Evolutionary conservation across 92 coral and sea anemone genomes (phyloP), one percentile per base, ranked within the genome.

Genomic region (Heteractis magnifica): DNA sequence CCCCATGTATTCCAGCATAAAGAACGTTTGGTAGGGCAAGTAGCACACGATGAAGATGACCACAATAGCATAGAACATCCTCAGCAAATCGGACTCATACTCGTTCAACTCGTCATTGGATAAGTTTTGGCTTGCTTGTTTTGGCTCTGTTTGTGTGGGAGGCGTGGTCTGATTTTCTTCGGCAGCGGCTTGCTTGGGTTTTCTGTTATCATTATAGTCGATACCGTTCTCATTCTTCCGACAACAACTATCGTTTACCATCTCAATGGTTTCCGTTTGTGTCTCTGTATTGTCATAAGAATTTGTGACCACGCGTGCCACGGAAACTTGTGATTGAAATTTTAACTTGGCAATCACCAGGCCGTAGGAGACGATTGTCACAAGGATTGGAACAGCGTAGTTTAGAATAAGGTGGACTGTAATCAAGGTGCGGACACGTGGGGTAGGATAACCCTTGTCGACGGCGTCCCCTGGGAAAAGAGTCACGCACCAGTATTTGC

Each of bases 1-100:
- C 13, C 83, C 88, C 75, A 85, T 59, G 59, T 85, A 74, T 50
- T 85, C 88, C 72, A 77, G 23, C 79, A 85, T 26, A 48, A 85
- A 85, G 76, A 85, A 85, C 20, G 56, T 56, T 56, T 85, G 88
- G 52, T 85, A 85, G 5, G 88, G 88, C n/a, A 85, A 56, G 44
- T 85, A 85, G 76, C 88, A 85, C 51, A 85, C n/a, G 21, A 85
- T 51, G 72, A 85, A 85, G 55, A 77, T 78, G 9, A 85, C 13
- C 2, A 85, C 88, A 41, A 85, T 85, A 19, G 87, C 88, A 26
- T 85, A 85, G 49, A 85, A 77, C 88, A 85, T 85, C 72, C 16
- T 85, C 72, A 85, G 58, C 48, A 85, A 10, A 23, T 85, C 88
- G 15, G 52, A 44, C 51, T 85, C 88, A 75, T 78, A 68, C 56